Percentiles rank a stretch among this genome's conserved stretches.
These are phyloP conservation scores for Hyperoplus lanceolatus DNA, from an alignment of 2,797 vertebrate genomes.

Conservation along the genomic window DNA sequence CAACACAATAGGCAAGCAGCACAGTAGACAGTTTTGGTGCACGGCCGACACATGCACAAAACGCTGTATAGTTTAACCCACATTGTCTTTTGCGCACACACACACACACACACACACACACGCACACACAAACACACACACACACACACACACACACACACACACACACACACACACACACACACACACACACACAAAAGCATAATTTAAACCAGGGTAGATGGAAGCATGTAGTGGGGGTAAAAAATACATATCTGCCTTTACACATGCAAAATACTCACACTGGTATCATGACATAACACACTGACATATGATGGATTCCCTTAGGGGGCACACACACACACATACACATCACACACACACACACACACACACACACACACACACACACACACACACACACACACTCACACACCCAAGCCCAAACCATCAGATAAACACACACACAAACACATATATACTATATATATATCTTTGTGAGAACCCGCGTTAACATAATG, in stretches of 20 bases:
- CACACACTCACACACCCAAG: background rate
- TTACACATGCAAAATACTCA: slow-evolving; percentile 66
- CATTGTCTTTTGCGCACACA: background rate
- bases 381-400: background rate
- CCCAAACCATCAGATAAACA: background rate
- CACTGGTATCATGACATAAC: slow-evolving; percentile 49
- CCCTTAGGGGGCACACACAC: slow-evolving; percentile 43
- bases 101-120: background rate
- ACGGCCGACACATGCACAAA: slow-evolving; percentile 44
- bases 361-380: slow-evolving; percentile 16
- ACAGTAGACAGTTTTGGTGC: slow-evolving; percentile 47
- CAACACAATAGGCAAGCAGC: slow-evolving; percentile 72
- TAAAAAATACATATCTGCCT: slow-evolving; percentile 54
- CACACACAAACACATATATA: background rate
- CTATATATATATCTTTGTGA: too few relatives aligned
- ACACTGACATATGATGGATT: slow-evolving; percentile 57
- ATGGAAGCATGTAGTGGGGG: slow-evolving; percentile 11
- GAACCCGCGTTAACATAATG: too few relatives aligned
- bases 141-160: background rate
- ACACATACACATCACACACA: slow-evolving; percentile 37
- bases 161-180: background rate
- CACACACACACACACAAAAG: background rate
- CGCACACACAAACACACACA: background rate
- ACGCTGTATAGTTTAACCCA: background rate
- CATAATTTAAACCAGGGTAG: slow-evolving; percentile 7